Base-by-base conservation (phyloP, 2,113 vertebrate genomes). In the Corydoras sp. region DNA sequence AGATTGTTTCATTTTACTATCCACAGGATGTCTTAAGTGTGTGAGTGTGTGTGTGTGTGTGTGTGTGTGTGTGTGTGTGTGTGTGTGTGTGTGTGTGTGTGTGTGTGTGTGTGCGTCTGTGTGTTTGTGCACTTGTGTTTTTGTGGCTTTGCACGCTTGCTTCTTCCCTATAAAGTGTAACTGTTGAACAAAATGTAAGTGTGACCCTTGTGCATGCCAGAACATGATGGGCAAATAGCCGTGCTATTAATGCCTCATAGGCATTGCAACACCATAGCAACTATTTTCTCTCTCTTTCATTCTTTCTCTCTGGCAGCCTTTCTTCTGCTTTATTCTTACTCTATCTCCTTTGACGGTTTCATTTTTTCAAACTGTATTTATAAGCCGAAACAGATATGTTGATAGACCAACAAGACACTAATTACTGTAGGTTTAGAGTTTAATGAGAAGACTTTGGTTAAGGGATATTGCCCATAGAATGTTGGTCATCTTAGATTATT, bases 171-270 rank as follows among this genome's bases (percentile, higher is more conserved):
- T 65, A 65, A 73, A 71, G 50, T 69, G 49, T 73, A 11, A 62
- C 12, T 62, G 32, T 51, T 55, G 15, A 73, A 73, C 62, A 49
- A 32, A 70, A 77, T 59, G 49, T 10, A 31, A 50, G 63, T n/a
- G 14, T 69, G 49, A 24, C 56, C 61, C 71, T 73, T 48, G 5
- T 65, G 66, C 76, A 58, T 73, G 72, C 72, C 72, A 70, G 11
- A 65, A 66, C 76, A 73, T 73, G 71, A 73, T 73, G 62, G 71
- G 66, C 65, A 56, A 68, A 73, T 66, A 53, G 69, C 71, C 72
- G 61, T 69, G 66, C 55, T n/a, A 66, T 69, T 70, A 73, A 56
- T 18, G 56, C 75, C 48, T 29, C 18, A 56, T 15, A 10, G 69
- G 35, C 58, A 50, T 72, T 24, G 50, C 29, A 67, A n/a, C 43